Evolutionary conservation across 1,140 invertebrate genomes (phyloP).

Genomic region (Cardiocondyla obscurior): DNA sequence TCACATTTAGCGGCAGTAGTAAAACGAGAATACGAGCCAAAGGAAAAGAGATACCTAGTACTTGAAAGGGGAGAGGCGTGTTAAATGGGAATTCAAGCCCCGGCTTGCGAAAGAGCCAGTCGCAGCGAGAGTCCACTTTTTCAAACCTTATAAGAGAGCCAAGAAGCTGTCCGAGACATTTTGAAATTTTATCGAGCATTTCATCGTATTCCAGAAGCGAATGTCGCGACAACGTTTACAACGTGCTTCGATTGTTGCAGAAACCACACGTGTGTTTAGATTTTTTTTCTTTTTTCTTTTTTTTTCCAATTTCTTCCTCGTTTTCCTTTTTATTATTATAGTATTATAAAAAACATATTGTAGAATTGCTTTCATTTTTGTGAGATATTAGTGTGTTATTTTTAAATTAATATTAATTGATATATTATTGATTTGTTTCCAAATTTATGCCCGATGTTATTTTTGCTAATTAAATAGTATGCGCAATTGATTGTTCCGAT

Average conservation of each 20-base stretch:
- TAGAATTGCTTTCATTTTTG: neutral
- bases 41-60: neutral
- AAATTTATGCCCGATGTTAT: neutral
- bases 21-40: slow-evolving; percentile 16
- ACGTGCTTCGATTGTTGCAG: neutral
- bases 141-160: slow-evolving; percentile 24
- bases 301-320: neutral
- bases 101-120: neutral
- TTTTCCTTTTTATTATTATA: neutral
- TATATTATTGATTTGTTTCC: neutral
- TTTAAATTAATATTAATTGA: neutral
- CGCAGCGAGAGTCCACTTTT: slow-evolving; percentile 27
- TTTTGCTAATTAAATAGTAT: neutral
- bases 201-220: slow-evolving; percentile 26
- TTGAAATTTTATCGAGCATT: slow-evolving; percentile 44
- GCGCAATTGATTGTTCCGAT: neutral
- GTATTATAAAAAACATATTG: neutral
- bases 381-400: neutral
- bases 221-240: slow-evolving; percentile 20
- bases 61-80: neutral
- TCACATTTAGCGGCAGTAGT: neutral
- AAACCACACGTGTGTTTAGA: neutral
- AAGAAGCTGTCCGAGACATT: slow-evolving; percentile 40
- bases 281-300: neutral
- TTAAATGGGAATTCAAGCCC: slow-evolving; percentile 38